phyloP scores from a whole-genome alignment of 2,113 vertebrate species.

The Naja naja region DNA sequence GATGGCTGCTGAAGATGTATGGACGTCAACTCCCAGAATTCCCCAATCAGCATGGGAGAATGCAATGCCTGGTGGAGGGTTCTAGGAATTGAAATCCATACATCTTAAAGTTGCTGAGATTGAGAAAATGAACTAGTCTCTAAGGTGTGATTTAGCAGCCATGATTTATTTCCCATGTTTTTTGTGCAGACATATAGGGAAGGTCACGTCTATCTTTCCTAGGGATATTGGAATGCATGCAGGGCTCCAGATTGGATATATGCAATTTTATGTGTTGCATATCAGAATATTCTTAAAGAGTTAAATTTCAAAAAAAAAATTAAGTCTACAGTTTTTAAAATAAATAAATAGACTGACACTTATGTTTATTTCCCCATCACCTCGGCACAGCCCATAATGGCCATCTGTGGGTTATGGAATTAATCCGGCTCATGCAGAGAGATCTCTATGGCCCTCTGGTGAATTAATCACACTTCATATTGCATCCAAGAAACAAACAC shows the following conservation, averaged over 20 bases:
- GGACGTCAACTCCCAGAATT: not conserved
- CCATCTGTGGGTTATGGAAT: conserved; percentile 44
- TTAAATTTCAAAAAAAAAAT: not conserved
- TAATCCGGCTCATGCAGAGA: conserved; percentile 35
- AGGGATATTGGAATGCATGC: not conserved
- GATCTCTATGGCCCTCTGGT: conserved; percentile 17
- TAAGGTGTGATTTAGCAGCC: not conserved
- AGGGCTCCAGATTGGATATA: not conserved
- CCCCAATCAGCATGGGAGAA: not conserved
- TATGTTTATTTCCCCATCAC: conserved; percentile 33
- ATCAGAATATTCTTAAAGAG: not conserved
- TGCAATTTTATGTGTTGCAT: not conserved
- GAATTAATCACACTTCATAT: conserved; percentile 31
- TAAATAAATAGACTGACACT: not conserved
- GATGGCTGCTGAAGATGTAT: not conserved
- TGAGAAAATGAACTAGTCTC: not conserved
- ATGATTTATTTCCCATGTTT: not conserved
- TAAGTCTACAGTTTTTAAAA: not conserved
- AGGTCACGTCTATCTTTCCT: not conserved
- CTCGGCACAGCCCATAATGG: conserved; percentile 29
- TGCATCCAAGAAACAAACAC: conserved; percentile 7
- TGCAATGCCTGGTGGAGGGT: not conserved
- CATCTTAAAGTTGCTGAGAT: not conserved
- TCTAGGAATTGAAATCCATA: not conserved
- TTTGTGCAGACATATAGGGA: not conserved